Percentiles rank a stretch among this genome's conserved stretches.
Evolutionary conservation across 2,888 invertebrate genomes (phyloP).

Genomic region (Oasisia sp.): DNA sequence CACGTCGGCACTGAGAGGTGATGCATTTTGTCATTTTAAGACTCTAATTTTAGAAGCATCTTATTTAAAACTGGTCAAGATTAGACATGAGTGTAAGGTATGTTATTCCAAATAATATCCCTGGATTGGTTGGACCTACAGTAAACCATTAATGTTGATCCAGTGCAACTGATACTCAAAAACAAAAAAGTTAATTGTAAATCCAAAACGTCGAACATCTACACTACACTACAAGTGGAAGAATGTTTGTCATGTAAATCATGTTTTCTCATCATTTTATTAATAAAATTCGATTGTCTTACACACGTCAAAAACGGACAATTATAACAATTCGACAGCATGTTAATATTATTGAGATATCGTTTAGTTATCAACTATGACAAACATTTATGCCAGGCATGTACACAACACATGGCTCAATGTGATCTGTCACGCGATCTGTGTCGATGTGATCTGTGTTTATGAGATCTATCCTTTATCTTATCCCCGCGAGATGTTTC

Average conservation of each 20-base stretch:
- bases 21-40: no score
- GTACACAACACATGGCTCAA: not conserved
- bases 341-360: not conserved
- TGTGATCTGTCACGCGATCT: not conserved
- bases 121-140: no score
- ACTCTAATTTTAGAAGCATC: no score
- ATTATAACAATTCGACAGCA: not conserved
- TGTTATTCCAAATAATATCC: no score
- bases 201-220: not conserved
- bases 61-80: no score
- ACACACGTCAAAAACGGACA: not conserved
- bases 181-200: not conserved
- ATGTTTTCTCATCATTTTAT: not conserved
- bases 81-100: no score
- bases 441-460: conserved; percentile 13
- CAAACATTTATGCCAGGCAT: not conserved
- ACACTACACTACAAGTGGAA: not conserved
- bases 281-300: not conserved
- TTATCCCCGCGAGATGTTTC: not conserved
- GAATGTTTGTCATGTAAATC: not conserved
- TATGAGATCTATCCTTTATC: not conserved
- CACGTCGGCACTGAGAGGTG: no score
- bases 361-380: not conserved
- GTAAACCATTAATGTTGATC: no score
- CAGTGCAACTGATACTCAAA: no score